A percentile compares a stretch with the other conserved stretches of the same genome.
phyloP scores from a whole-genome alignment of 92 coral and sea anemone species.

The Actinostola sp. region DNA sequence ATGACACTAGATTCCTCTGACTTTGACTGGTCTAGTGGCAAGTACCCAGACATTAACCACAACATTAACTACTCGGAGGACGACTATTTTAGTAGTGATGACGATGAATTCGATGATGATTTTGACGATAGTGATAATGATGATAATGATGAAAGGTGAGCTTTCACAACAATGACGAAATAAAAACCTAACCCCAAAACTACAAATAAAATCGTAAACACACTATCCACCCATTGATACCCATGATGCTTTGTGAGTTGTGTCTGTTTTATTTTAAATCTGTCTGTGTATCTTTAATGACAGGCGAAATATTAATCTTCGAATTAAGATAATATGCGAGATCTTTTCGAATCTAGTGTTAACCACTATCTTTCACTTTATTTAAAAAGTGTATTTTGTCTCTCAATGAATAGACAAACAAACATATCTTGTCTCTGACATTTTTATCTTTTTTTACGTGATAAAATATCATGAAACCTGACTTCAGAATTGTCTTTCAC shows the following conservation, averaged over 20 bases:
- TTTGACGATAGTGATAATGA: constrained; percentile 32
- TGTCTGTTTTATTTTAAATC: not conserved
- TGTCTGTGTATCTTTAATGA: no score
- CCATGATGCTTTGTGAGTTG: constrained; percentile 16
- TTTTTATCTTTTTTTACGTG: no score
- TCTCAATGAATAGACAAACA: no score
- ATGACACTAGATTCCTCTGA: constrained; percentile 12
- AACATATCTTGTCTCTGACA: no score
- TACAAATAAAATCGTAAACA: not conserved
- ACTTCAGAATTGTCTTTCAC: no score
- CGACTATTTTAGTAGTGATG: constrained; percentile 46
- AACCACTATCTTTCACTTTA: no score
- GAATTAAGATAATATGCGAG: no score
- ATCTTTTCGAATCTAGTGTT: no score
- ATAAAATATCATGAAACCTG: no score
- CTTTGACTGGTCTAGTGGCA: constrained; percentile 27
- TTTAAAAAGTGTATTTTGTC: no score
- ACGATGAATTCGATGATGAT: constrained; percentile 38
- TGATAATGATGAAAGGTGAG: constrained; percentile 44
- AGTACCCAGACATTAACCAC: constrained; percentile 3
- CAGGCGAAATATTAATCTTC: no score
- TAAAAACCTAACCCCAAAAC: not conserved
- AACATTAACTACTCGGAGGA: constrained; percentile 31
- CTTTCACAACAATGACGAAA: not conserved
- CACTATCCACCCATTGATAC: not conserved